phyloP scores from a whole-genome alignment of 1,140 invertebrate species.

The Trichoplusia ni region DNA sequence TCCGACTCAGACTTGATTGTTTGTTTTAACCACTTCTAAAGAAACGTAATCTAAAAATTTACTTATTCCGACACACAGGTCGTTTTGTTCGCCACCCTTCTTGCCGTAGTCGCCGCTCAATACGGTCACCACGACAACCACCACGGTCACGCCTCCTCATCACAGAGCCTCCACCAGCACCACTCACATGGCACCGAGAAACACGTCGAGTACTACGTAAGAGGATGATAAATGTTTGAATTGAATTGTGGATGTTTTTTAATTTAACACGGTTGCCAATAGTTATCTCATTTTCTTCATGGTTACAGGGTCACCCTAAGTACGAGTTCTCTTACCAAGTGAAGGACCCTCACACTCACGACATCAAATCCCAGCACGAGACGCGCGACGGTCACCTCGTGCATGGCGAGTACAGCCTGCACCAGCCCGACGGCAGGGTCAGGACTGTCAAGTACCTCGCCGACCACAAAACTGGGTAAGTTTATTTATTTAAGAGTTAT shows the following conservation, averaged over 20 bases:
- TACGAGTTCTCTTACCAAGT: constrained; percentile 46
- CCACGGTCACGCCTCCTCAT: too few species aligned
- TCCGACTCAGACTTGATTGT: too few species aligned
- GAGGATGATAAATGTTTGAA: not conserved
- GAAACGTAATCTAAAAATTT: too few species aligned
- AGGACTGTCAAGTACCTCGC: constrained; percentile 81
- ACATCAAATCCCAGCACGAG: constrained; percentile 82
- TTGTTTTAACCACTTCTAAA: too few species aligned
- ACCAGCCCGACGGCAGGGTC: constrained; percentile 40
- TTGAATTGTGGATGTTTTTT: not conserved
- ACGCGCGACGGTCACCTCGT: constrained; percentile 82
- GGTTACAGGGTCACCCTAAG: constrained; percentile 45
- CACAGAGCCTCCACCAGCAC: too few species aligned
- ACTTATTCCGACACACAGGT: too few species aligned
- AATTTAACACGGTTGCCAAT: not conserved
- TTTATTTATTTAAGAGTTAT: not conserved
- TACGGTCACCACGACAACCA: not conserved
- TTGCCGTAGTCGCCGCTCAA: too few species aligned
- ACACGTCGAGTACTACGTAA: constrained; percentile 37
- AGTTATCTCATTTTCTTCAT: not conserved
- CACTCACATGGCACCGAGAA: too few species aligned
- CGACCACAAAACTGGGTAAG: constrained; percentile 73
- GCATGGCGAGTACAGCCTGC: constrained; percentile 79
- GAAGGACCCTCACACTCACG: constrained; percentile 77
- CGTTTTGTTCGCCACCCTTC: too few species aligned